Evolutionary conservation across 2,113 vertebrate genomes (phyloP).

Genomic region (Corythaeola cristata): DNA sequence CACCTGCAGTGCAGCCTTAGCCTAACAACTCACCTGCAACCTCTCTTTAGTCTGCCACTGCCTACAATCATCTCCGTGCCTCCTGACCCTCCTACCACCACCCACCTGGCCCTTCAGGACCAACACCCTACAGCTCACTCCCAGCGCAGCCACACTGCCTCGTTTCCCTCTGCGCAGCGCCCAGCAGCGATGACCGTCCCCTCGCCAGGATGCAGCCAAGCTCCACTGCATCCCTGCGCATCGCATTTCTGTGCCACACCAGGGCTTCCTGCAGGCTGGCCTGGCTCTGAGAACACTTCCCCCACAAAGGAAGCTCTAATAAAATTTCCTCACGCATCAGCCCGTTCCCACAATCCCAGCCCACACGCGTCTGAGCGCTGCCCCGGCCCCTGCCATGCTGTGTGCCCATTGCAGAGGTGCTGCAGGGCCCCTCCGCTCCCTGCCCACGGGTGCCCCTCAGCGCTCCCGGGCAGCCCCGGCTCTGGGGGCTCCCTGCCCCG

Average conservation of each 20-base stretch:
- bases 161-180: neutral
- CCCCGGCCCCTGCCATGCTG: neutral
- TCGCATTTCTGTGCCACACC: neutral
- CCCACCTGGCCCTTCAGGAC: neutral
- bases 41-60: neutral
- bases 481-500: neutral
- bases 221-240: neutral
- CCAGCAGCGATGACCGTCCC: neutral
- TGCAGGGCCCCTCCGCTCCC: neutral
- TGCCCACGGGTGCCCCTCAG: accelerated
- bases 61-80: neutral
- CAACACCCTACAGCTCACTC: neutral
- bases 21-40: neutral
- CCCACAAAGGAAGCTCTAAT: neutral
- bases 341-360: neutral
- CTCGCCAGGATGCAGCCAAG: neutral
- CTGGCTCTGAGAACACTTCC: neutral
- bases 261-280: neutral
- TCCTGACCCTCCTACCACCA: neutral
- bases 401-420: neutral
- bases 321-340: neutral
- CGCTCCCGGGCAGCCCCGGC: neutral
- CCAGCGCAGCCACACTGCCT: neutral
- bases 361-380: neutral
- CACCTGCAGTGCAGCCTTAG: neutral